Evolutionary conservation across 1,140 invertebrate genomes (phyloP).

Genomic region (Brachionus paranguensis): DNA sequence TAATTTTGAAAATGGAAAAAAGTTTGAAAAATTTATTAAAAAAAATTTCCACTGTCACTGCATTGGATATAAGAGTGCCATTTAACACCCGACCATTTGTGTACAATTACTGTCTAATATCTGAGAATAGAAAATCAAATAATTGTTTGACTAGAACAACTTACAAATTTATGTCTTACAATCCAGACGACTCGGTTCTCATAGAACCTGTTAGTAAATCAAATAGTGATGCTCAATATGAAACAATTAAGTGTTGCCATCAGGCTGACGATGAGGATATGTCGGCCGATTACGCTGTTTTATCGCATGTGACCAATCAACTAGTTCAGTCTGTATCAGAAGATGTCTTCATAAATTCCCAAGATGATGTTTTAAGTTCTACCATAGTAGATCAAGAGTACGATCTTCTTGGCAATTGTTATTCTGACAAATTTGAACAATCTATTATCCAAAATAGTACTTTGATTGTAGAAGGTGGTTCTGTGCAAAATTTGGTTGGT

Average conservation of each 20-base stretch:
- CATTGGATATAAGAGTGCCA: neutral
- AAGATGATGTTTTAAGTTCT: neutral
- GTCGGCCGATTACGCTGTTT: neutral
- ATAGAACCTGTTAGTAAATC: neutral
- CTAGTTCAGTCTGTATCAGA: neutral
- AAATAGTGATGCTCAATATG: neutral
- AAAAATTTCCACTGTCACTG: neutral
- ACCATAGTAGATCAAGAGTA: neutral
- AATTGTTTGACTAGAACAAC: neutral
- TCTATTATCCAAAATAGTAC: neutral
- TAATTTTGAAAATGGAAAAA: neutral
- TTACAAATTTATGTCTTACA: conserved; percentile 4
- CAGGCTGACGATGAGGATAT: neutral
- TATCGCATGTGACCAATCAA: neutral
- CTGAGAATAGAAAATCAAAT: neutral
- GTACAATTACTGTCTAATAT: neutral
- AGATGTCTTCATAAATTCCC: neutral
- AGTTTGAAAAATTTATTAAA: neutral
- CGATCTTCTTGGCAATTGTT: neutral
- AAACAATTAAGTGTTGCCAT: neutral
- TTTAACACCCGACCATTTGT: neutral
- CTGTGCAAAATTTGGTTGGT: neutral
- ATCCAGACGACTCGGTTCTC: neutral
- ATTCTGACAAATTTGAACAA: neutral
- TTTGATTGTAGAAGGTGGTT: neutral